Percentiles rank a stretch among this genome's conserved stretches.
These are phyloP conservation scores for Xenus cinereus DNA, from an alignment of 2,113 vertebrate species.

Conservation along the genomic window DNA sequence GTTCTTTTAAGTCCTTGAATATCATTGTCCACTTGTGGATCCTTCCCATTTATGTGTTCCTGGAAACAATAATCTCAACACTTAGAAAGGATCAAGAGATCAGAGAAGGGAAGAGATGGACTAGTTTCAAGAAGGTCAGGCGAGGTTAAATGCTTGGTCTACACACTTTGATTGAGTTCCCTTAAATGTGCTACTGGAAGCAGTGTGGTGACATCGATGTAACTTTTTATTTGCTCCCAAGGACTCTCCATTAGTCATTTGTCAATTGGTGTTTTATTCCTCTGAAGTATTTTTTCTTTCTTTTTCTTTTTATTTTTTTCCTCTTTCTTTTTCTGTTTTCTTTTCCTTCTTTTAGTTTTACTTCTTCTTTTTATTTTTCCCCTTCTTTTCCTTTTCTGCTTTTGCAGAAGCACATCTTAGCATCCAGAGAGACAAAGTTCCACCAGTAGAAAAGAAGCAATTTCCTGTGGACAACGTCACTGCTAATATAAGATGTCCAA, in stretches of 20 bases:
- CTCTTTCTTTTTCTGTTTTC: accelerated
- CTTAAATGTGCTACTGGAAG: neutral
- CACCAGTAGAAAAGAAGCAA: neutral
- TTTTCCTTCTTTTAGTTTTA: no score
- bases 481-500: neutral
- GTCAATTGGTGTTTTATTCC: neutral
- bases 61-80: neutral
- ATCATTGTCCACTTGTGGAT: neutral
- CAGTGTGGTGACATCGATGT: neutral
- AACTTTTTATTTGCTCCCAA: neutral
- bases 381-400: neutral
- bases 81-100: neutral
- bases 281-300: accelerated
- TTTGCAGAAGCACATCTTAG: neutral
- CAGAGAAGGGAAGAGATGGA: neutral
- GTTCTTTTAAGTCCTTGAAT: neutral
- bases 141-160: neutral
- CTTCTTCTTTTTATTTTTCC: neutral
- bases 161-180: neutral
- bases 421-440: neutral
- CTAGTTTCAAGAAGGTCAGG: neutral
- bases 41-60: neutral
- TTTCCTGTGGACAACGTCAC: slow-evolving; percentile 10
- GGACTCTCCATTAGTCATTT: neutral
- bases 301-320: accelerated